Base-by-base conservation (phyloP, 2,888 invertebrate species). In the Thalpophila matura region DNA sequence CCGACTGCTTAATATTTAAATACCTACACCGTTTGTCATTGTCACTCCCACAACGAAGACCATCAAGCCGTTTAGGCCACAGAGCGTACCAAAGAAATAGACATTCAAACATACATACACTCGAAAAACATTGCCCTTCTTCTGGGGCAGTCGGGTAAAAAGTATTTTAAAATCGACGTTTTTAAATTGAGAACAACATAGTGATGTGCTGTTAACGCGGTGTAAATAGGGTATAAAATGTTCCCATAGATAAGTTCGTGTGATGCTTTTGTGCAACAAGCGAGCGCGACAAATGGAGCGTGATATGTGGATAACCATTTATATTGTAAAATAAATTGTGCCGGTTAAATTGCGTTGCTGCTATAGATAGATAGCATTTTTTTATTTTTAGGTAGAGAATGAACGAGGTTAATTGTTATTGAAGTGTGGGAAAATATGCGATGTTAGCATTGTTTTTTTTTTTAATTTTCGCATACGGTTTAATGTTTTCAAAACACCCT, bases 281-380 rank as follows among this genome's bases (percentile, higher is more conserved):
- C 71, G 77, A 72, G 68, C 61, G 74, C 57, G 76, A 71, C 80
- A 87, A 89, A 85, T 87, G 79, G 87, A 85, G 85, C 86, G 83
- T 83, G 84, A 74, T 81, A 77, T 78, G 77, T 76, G 76, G 84
- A 85, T 85, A 87, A 77, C 81, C 68, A 72, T 79, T 80, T 79
- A 74, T 79, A 60, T 59, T 68, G 72, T 77, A 74, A 76, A 79
- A 80, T 80, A 80, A 80, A 83, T 79, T 64, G 68, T 72, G 56
- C 61, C 38, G 61, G 49, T 57, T 57, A 66, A 66, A 75, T 74
- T 67, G 67, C 57, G 63, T 53, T 47, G 57, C 63, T 37, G 33
- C 18, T 51, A 40, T 62, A 35, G 12, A 55, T 20, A n/a, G 12
- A 16, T 31, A 20, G n/a, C n/a, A 29, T 24, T 0, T 2, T 10